phyloP scores from a whole-genome alignment of 2,113 vertebrate genomes.

The Aplodontia rufa region DNA sequence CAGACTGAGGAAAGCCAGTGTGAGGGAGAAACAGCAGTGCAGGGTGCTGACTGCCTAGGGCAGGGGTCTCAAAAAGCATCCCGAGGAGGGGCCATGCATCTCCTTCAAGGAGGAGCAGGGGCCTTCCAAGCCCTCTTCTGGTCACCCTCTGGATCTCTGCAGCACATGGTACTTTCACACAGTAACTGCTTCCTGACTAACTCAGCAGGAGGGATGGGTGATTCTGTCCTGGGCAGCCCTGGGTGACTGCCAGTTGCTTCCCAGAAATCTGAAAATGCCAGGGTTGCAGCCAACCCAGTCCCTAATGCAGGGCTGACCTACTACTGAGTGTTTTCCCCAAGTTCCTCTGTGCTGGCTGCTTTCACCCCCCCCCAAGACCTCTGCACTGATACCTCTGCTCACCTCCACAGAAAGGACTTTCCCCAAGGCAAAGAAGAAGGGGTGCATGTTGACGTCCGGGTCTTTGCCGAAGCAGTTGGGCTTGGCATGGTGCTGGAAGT shows the following conservation, averaged over 20 bases:
- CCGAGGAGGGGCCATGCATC: rapidly evolving
- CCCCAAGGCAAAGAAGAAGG: constrained; percentile 88
- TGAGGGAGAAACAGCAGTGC: too few species aligned
- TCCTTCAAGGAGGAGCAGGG: neutral
- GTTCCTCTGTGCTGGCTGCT: neutral
- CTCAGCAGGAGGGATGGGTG: neutral
- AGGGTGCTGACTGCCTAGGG: neutral
- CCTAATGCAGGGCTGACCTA: neutral
- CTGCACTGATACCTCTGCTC: constrained; percentile 6
- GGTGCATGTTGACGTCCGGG: constrained; percentile 90
- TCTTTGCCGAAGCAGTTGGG: constrained; percentile 91
- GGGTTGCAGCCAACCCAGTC: rapidly evolving
- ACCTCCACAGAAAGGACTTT: constrained; percentile 89
- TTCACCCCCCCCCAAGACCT: neutral
- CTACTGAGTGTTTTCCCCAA: neutral
- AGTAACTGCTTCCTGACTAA: neutral
- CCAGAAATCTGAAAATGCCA: neutral
- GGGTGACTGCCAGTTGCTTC: neutral
- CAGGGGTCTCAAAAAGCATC: neutral
- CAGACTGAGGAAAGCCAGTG: neutral
- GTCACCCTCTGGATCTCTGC: neutral
- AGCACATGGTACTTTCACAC: neutral
- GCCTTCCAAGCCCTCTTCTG: neutral
- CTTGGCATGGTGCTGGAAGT: constrained; percentile 91
- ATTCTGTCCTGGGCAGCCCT: neutral